phyloP scores from a whole-genome alignment of 2,888 invertebrate species.

The Oligia latruncula region DNA sequence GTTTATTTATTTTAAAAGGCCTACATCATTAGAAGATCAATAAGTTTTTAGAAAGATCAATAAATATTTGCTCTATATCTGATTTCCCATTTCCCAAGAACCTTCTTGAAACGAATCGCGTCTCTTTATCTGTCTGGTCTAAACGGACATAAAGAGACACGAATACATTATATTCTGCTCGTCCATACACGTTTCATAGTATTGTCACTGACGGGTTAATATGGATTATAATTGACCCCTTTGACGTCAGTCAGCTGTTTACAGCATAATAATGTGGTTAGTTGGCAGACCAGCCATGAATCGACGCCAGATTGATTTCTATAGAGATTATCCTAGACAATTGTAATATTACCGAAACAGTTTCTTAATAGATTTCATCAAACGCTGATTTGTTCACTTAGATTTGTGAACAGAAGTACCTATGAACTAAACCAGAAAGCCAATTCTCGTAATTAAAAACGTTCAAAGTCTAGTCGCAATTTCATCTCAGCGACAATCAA shows the following conservation, averaged over 20 bases:
- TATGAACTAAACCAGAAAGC: no score
- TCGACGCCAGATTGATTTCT: slow-evolving; percentile 18
- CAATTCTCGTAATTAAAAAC: no score
- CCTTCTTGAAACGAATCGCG: neutral
- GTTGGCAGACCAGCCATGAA: slow-evolving; percentile 17
- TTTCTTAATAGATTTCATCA: neutral
- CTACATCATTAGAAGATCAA: neutral
- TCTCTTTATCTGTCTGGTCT: no score
- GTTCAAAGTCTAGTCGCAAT: no score
- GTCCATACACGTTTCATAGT: neutral
- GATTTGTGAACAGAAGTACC: no score
- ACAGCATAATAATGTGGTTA: slow-evolving; percentile 18
- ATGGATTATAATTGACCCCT: slow-evolving; percentile 25
- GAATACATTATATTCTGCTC: slow-evolving; percentile 2
- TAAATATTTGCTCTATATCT: neutral
- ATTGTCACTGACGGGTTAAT: slow-evolving; percentile 1
- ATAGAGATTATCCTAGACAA: neutral
- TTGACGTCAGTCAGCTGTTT: slow-evolving; percentile 35
- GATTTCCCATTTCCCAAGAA: neutral
- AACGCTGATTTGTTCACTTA: no score
- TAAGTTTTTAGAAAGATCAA: neutral
- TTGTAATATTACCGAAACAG: neutral
- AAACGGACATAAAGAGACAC: neutral
- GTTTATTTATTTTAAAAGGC: no score
- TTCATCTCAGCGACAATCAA: no score